A percentile compares a stretch with the other conserved stretches of the same genome.
phyloP scores from a whole-genome alignment of 1,140 invertebrate genomes.

The Hyposmocoma kahamanoa region DNA sequence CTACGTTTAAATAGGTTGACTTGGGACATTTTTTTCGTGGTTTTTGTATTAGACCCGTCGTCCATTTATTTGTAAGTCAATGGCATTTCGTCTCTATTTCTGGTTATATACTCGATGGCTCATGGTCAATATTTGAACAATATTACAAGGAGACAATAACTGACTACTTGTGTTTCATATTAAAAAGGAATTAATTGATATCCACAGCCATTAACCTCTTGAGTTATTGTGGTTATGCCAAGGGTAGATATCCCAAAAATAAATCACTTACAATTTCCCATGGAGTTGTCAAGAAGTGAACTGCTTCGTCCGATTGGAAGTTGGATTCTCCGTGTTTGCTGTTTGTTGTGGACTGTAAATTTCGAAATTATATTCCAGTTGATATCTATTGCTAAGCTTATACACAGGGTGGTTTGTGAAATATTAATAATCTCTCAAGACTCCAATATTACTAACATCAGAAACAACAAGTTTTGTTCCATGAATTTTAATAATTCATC shows the following conservation, averaged over 20 bases:
- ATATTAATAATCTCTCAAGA: too few species aligned
- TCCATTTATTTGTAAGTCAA: too few species aligned
- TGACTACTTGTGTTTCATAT: too few species aligned
- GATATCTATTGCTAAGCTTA: background rate
- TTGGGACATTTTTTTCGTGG: too few species aligned
- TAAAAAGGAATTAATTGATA: background rate
- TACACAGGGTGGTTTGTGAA: background rate
- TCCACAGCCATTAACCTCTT: too few species aligned
- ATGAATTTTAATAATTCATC: background rate
- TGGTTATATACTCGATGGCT: too few species aligned
- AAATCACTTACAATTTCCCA: constrained; percentile 46
- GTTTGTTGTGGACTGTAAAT: constrained; percentile 32
- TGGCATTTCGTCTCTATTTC: too few species aligned
- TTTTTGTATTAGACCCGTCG: too few species aligned
- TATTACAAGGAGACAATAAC: background rate
- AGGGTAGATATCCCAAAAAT: background rate
- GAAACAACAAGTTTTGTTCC: background rate
- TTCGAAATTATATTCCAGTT: background rate
- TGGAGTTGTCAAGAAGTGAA: constrained; percentile 21
- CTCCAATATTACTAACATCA: background rate
- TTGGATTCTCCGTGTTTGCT: constrained; percentile 21
- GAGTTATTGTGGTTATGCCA: background rate
- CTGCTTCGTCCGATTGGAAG: constrained; percentile 22
- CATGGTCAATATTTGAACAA: background rate
- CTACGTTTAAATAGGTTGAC: too few species aligned